A percentile compares a stretch with the other conserved stretches of the same genome.
Evolutionary conservation across 2,113 vertebrate genomes (phyloP).

Genomic region (Python bivittatus): DNA sequence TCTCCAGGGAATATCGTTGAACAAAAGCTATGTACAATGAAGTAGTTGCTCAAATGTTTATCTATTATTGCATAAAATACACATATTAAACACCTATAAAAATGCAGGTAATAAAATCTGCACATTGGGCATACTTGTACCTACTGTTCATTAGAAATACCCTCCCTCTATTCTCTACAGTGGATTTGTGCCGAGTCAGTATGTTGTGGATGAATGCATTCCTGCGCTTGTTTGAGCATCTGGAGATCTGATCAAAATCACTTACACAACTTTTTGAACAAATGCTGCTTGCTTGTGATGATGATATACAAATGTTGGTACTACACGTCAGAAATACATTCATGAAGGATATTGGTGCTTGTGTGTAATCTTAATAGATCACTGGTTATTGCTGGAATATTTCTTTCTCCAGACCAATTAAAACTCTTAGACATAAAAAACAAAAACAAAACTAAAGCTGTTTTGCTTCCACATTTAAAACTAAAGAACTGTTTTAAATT

Average conservation of each 20-base stretch:
- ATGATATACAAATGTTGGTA: background rate
- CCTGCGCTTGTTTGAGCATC: background rate
- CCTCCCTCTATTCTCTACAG: background rate
- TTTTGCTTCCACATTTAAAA: constrained; percentile 65
- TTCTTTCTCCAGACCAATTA: constrained; percentile 28
- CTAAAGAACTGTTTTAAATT: constrained; percentile 48
- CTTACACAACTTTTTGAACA: background rate
- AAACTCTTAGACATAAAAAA: constrained; percentile 19
- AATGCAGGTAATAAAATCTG: background rate
- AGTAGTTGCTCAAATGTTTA: background rate
- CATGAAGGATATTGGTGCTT: background rate
- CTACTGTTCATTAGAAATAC: background rate
- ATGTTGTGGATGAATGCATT: background rate
- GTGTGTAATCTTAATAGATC: background rate
- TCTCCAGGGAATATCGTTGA: background rate
- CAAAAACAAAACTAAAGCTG: constrained; percentile 22
- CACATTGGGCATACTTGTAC: background rate
- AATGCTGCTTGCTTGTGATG: background rate
- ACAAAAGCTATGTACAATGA: constrained; percentile 3
- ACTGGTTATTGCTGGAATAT: background rate
- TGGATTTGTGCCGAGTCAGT: background rate
- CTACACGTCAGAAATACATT: background rate
- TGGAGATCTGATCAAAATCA: background rate
- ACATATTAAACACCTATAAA: constrained; percentile 24
- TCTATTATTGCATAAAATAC: constrained; percentile 25